Conservation (phyloP, 2,113 vertebrate genomes). For the cattle (Bos taurus) region DNA sequence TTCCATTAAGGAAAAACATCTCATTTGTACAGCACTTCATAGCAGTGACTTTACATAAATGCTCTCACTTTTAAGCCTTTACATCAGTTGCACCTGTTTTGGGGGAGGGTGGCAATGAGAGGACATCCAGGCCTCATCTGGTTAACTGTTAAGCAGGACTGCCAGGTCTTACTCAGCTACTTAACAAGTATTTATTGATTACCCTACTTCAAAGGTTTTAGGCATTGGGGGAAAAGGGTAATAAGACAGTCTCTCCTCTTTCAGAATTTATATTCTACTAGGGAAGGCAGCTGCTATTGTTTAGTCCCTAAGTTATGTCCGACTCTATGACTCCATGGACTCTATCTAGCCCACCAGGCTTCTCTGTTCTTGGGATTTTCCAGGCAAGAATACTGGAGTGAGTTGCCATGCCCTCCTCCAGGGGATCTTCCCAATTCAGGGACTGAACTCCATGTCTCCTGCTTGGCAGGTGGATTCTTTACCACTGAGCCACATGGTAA, state of each 20-base stretch:
- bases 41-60: not conserved
- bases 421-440: not conserved
- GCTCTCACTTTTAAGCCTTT: not conserved
- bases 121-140: not conserved
- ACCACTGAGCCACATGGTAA: not conserved
- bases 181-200: not conserved
- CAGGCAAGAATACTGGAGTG: not conserved
- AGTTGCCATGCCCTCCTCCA: not conserved
- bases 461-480: not conserved
- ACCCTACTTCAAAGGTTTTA: not conserved
- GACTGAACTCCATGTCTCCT: not conserved
- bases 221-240: not conserved
- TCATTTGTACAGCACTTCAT: not conserved
- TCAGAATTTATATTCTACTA: not conserved
- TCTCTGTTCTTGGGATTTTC: not conserved
- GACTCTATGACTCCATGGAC: not conserved
- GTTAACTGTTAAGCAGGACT: not conserved
- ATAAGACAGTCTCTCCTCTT: not conserved
- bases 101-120: no score
- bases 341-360: not conserved
- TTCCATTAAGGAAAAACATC: not conserved
- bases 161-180: not conserved
- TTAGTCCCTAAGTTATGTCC: not conserved
- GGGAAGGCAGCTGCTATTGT: not conserved
- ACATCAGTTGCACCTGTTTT: not conserved